These are phyloP conservation scores for Chelonoidis abingdonii DNA, from an alignment of 2,113 vertebrate genomes.

Conservation along the genomic window DNA sequence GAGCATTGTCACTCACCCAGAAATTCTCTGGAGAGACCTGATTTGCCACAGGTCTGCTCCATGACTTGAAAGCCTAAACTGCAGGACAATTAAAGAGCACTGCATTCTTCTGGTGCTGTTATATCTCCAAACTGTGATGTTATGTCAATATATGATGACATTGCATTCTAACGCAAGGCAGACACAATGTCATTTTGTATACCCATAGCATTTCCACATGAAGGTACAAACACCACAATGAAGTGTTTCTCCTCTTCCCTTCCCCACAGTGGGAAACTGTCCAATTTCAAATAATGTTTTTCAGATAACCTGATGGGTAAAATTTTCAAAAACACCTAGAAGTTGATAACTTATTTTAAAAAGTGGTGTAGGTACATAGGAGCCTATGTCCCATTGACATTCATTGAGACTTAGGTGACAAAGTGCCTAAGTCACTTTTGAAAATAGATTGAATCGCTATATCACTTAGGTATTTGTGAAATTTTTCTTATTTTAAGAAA, in stretches of 20 bases:
- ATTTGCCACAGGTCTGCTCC: neutral
- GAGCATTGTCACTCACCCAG: neutral
- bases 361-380: fast-evolving
- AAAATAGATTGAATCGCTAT: neutral
- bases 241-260: neutral
- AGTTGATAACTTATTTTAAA: neutral
- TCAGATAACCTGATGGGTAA: neutral
- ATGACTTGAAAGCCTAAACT: neutral
- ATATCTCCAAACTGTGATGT: fast-evolving
- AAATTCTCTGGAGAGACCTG: neutral
- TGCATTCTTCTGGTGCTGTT: fast-evolving
- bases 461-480: neutral
- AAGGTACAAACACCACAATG: neutral
- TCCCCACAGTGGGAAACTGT: neutral
- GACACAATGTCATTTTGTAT: neutral
- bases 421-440: neutral
- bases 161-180: neutral
- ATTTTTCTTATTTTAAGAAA: neutral
- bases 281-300: neutral
- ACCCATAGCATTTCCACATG: neutral
- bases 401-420: neutral
- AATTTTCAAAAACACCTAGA: neutral
- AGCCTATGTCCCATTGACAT: neutral
- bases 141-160: neutral
- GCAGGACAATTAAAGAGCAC: neutral